Base-by-base conservation (phyloP, 53 echinoderm and acorn worm genomes). In the Patiria pectinifera region DNA sequence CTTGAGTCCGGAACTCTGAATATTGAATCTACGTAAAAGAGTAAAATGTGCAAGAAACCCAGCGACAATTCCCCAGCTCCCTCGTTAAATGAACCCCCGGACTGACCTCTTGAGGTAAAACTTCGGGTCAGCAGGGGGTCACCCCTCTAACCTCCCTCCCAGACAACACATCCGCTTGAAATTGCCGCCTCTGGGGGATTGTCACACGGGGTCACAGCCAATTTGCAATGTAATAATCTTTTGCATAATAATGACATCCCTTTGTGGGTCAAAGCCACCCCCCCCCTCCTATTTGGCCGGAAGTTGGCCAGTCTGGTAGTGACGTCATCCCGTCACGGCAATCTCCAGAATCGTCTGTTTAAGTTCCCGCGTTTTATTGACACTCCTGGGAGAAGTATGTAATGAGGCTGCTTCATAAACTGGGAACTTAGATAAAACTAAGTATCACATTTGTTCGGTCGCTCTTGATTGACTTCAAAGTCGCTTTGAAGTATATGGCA, bases 121-220 rank as follows among this genome's bases (percentile, higher is more conserved):
- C 4, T 21, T 48, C 14, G 62, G 78, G 77, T 76, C 25, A 35
- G 8, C 53, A 25, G 23, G 60, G 60, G 76, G 24, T 62, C 76
- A 88, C 4, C 15, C 62, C 23, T 53, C 53, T 53, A 53, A 6
- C 53, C 8, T 53, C 60, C 60, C 78, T 78, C 60, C 77, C 88
- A 88, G 88, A 88, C 88, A 88, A 78, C 60, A 60, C 62, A 61
- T 88, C 88, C 88, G 87, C 59, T 75, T 26, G 46, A 35, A 21
- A 76, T 15, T 46, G 59, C 13, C 53, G 77, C 16, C 77, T 45
- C 53, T 53, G 53, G 62, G 45, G 66, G 49, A 45, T 24, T 14
- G 88, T 21, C 10, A 78, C 59, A 13, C 45, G 59, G 12, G 88
- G 88, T 62, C 77, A 78, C 26, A 11, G 78, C 78, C 77, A 88